Conservation (phyloP, 2,113 vertebrate species). For the Callopanchax toddi region DNA sequence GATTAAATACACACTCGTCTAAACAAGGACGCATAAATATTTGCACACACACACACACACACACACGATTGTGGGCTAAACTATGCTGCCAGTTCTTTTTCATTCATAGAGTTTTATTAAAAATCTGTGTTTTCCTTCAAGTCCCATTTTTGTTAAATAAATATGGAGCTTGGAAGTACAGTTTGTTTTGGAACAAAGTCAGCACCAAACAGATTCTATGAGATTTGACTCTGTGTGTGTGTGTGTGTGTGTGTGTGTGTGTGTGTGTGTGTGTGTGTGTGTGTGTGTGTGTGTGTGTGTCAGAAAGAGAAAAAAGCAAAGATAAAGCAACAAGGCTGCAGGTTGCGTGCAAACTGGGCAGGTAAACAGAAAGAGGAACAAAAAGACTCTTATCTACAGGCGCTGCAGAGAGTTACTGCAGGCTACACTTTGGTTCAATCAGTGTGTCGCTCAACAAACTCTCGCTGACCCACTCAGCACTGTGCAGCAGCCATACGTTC, state of each 20-base stretch:
- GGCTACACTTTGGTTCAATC: constrained; percentile 60
- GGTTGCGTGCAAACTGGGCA: constrained; percentile 63
- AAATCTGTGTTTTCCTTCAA: constrained; percentile 1
- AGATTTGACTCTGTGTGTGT: constrained; percentile 18
- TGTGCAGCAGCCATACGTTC: constrained; percentile 29
- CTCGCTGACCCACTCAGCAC: constrained; percentile 24
- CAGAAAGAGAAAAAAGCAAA: constrained; percentile 17
- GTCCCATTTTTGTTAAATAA: not conserved
- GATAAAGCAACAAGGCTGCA: constrained; percentile 49
- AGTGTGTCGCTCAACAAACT: constrained; percentile 37
- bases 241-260: not conserved
- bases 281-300: not conserved
- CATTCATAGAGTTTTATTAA: not conserved
- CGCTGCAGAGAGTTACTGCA: constrained; percentile 46
- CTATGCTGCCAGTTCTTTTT: not conserved
- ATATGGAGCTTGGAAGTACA: constrained; percentile 1
- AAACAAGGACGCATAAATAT: not conserved
- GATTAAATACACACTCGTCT: constrained; percentile 33
- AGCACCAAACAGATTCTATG: constrained; percentile 7
- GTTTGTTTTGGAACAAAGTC: constrained; percentile 18
- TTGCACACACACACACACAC: not conserved
- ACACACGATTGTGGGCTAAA: constrained; percentile 12
- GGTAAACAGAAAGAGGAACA: constrained; percentile 55
- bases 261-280: too few relatives aligned
- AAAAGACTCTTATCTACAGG: constrained; percentile 59